Evolutionary conservation across 2,888 invertebrate species (phyloP).

Genomic region (Erynnis tages): DNA sequence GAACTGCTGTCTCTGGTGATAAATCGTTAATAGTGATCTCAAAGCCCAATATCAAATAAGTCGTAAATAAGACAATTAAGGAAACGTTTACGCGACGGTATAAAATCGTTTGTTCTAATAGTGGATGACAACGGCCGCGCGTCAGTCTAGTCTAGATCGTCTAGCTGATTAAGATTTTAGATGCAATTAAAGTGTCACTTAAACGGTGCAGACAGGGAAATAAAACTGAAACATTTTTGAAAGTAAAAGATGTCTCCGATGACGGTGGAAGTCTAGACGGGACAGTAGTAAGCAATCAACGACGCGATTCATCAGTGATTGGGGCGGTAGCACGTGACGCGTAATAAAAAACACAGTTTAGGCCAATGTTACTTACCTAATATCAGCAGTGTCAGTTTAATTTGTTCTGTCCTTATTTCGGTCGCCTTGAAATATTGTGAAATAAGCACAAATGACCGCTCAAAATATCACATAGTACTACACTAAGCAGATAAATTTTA

Average conservation of each 20-base stretch:
- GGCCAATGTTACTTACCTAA: conserved; percentile 2
- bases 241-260: neutral
- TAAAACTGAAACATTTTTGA: neutral
- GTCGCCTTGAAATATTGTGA: conserved; percentile 3
- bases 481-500: neutral
- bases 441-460: neutral
- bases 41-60: conserved; percentile 23
- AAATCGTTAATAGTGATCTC: conserved; percentile 26
- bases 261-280: neutral
- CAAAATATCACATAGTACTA: neutral
- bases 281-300: neutral
- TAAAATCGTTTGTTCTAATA: conserved; percentile 21
- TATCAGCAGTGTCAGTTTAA: neutral
- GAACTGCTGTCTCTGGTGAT: conserved; percentile 23
- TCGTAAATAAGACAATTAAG: conserved; percentile 27
- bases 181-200: conserved; percentile 9
- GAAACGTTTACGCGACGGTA: conserved; percentile 21
- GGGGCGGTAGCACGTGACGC: neutral
- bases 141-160: conserved; percentile 7
- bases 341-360: neutral
- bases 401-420: conserved; percentile 1
- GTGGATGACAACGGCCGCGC: conserved; percentile 10
- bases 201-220: neutral
- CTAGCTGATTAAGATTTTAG: conserved; percentile 1
- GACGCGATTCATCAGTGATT: neutral